phyloP scores from a whole-genome alignment of 2,888 invertebrate genomes.

The Choristoneura rosaceana region DNA sequence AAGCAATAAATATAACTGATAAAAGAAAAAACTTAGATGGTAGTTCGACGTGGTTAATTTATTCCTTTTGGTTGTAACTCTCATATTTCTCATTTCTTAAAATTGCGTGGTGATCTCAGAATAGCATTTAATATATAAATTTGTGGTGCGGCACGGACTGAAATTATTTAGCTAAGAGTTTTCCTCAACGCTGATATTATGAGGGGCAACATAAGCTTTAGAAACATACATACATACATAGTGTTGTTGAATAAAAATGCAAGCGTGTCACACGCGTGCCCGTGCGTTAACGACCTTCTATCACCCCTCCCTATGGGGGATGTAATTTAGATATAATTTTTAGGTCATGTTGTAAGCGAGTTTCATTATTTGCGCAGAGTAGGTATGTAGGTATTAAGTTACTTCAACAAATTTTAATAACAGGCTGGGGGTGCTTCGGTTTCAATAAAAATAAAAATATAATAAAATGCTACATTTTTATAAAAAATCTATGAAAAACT shows the following conservation, averaged over 20 bases:
- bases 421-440: background rate
- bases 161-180: background rate
- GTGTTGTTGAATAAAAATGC: conserved; percentile 29
- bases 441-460: no score
- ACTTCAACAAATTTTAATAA: no score
- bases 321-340: conserved; percentile 26
- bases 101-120: background rate
- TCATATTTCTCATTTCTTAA: background rate
- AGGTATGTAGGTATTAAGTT: no score
- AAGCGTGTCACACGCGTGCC: conserved; percentile 34
- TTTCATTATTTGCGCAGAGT: background rate
- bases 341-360: conserved; percentile 2
- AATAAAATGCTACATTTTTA: no score
- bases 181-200: background rate
- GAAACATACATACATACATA: conserved; percentile 1
- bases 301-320: conserved; percentile 7
- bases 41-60: background rate
- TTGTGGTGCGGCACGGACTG: background rate
- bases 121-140: background rate
- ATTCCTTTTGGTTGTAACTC: no score
- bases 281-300: conserved; percentile 34
- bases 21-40: background rate
- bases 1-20: no score
- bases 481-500: no score
- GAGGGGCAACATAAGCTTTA: background rate